Evolutionary conservation across 2,888 invertebrate genomes (phyloP).

Genomic region (Drosophila anceps): DNA sequence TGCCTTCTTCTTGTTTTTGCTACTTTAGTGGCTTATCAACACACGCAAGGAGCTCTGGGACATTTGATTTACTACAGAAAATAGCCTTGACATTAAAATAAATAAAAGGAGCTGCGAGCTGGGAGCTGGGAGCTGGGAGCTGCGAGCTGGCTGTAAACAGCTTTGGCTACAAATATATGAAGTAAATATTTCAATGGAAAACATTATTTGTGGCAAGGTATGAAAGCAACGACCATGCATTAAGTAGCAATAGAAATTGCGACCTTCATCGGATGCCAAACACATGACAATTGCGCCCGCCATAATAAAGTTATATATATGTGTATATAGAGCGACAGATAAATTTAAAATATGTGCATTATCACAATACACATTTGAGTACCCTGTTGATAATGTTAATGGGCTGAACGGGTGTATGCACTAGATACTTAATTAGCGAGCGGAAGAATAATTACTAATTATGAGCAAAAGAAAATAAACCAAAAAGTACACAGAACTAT

Average conservation of each 20-base stretch:
- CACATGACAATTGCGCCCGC: slow-evolving; percentile 1
- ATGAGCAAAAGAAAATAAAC: too few species aligned
- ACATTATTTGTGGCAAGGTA: background rate
- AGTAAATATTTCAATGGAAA: background rate
- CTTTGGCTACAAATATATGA: background rate
- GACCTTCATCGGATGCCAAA: background rate
- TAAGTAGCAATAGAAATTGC: background rate
- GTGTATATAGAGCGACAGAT: background rate
- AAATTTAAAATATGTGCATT: slow-evolving; percentile 6
- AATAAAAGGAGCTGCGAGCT: background rate
- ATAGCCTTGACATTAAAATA: background rate
- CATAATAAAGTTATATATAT: background rate
- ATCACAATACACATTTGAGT: slow-evolving; percentile 5
- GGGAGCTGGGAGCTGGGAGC: background rate
- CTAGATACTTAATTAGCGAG: background rate
- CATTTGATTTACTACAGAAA: slow-evolving; percentile 3
- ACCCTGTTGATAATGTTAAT: background rate
- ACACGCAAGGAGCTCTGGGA: background rate
- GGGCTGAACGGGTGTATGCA: background rate
- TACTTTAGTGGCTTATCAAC: slow-evolving; percentile 2
- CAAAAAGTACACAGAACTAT: too few species aligned
- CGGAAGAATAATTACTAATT: too few species aligned
- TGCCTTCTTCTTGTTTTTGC: background rate
- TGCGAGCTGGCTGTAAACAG: background rate
- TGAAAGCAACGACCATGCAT: background rate